phyloP scores from a whole-genome alignment of 2,888 invertebrate genomes.

The Lasioglossum zephyrum region DNA sequence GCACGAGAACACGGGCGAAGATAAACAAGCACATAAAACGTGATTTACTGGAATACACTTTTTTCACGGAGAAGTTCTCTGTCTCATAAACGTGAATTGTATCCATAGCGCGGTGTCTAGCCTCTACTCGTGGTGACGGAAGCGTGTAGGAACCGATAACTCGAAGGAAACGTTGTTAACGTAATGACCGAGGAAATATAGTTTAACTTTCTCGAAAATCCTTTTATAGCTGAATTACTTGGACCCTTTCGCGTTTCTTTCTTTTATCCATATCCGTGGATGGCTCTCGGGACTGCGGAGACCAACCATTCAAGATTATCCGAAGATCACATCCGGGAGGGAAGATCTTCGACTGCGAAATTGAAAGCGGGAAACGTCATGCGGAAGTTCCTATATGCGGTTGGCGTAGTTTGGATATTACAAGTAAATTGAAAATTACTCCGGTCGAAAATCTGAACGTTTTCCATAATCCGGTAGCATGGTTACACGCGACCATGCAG shows the following conservation, averaged over 20 bases:
- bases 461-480: background rate
- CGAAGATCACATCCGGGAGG: background rate
- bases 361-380: conserved; percentile 6
- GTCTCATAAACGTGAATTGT: background rate
- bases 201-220: background rate
- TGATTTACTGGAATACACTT: background rate
- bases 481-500: conserved; percentile 14
- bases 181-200: background rate
- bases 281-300: background rate
- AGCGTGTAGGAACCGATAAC: background rate
- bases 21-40: background rate
- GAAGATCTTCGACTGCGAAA: background rate
- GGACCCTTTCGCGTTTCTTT: background rate
- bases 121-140: background rate
- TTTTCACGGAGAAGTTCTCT: background rate
- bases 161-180: background rate
- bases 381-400: background rate
- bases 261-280: background rate
- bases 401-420: background rate
- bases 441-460: background rate
- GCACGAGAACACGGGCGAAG: too few species aligned
- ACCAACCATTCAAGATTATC: background rate
- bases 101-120: background rate
- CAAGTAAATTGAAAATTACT: conserved; percentile 10
- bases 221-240: background rate